Evolutionary conservation across 1,140 invertebrate species (phyloP).

Genomic region (Drosophila triauraria): DNA sequence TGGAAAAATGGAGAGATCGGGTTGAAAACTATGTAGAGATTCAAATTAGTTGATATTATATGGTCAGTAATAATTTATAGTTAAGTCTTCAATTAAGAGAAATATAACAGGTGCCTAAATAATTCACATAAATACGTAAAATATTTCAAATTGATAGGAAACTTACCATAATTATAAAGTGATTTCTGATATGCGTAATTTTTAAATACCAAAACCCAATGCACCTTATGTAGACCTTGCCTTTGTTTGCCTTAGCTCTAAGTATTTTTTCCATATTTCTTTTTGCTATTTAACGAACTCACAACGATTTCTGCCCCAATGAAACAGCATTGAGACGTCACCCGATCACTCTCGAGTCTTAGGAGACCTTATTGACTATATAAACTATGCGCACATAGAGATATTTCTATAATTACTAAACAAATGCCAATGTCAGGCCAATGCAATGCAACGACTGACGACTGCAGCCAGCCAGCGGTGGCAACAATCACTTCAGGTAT

Average conservation of each 20-base stretch:
- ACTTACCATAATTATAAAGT: too few species aligned
- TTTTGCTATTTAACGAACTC: conserved; percentile 23
- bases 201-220: neutral
- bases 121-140: neutral
- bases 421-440: conserved; percentile 74
- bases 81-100: neutral
- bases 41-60: neutral
- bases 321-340: conserved; percentile 73
- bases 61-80: neutral
- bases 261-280: conserved; percentile 41
- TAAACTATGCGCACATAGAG: conserved; percentile 50
- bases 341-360: conserved; percentile 53
- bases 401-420: conserved; percentile 77
- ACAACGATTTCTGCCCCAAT: conserved; percentile 25
- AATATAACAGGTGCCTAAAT: neutral
- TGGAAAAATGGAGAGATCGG: neutral
- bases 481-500: conserved; percentile 49
- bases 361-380: conserved; percentile 60
- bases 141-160: neutral
- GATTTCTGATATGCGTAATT: neutral
- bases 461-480: conserved; percentile 18
- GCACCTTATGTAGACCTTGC: conserved; percentile 19
- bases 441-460: conserved; percentile 27
- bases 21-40: neutral
- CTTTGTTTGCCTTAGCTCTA: conserved; percentile 32